These are phyloP conservation scores for Parotia lawesii DNA, from an alignment of 2,113 vertebrate species.

Conservation along the genomic window DNA sequence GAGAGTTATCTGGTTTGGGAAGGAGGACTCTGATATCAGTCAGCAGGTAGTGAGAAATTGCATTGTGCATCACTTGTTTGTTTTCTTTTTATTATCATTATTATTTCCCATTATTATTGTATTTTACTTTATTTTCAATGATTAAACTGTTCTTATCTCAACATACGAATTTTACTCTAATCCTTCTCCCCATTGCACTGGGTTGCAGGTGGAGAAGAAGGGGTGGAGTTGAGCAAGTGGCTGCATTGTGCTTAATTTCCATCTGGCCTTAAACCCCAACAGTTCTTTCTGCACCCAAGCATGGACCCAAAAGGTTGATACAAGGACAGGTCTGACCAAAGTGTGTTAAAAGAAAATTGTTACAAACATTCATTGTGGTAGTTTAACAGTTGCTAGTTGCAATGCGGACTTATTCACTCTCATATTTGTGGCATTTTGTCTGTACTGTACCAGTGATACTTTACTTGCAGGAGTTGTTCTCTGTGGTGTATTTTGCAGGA, in stretches of 20 bases:
- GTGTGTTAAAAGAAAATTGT: background rate
- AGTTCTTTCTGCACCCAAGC: background rate
- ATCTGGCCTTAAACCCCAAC: background rate
- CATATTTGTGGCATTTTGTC: background rate
- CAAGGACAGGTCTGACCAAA: background rate
- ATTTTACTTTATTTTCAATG: background rate
- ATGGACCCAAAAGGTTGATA: background rate
- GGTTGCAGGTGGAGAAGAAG: background rate
- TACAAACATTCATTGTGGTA: background rate
- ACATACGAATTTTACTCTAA: background rate
- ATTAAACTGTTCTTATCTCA: background rate
- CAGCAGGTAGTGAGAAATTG: background rate
- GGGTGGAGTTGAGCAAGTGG: background rate
- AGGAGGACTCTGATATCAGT: background rate
- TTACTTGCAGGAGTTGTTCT: background rate
- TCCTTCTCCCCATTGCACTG: background rate
- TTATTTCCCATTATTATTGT: background rate
- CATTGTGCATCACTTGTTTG: background rate
- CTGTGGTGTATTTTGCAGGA: background rate
- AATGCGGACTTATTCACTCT: background rate
- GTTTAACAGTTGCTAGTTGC: background rate
- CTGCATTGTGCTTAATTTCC: background rate
- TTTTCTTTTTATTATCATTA: background rate
- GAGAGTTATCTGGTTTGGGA: background rate
- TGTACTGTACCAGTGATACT: background rate